Evolutionary conservation across 2,888 invertebrate species (phyloP).

Genomic region (Diarsia brunnea): DNA sequence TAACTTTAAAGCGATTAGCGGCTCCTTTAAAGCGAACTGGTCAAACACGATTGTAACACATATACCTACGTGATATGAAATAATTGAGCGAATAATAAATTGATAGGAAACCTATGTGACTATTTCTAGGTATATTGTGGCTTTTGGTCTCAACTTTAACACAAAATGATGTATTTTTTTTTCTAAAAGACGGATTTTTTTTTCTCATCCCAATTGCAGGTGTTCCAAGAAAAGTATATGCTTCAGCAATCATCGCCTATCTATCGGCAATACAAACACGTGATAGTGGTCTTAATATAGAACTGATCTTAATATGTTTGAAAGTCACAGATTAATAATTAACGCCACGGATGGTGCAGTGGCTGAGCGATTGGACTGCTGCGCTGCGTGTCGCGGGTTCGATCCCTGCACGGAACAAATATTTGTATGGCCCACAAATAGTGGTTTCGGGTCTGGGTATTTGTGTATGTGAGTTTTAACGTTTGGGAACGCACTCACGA

Average conservation of each 20-base stretch:
- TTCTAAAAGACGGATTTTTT: background rate
- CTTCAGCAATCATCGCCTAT: background rate
- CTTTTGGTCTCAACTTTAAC: background rate
- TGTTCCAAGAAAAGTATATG: background rate
- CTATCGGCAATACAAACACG: background rate
- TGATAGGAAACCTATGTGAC: background rate
- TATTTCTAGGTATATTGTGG: conserved; percentile 3
- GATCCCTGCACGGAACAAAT: too few species aligned
- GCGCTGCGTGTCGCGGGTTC: too few species aligned
- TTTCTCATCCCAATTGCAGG: background rate
- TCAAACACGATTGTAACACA: conserved; percentile 16
- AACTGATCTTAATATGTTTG: background rate
- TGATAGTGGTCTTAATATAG: background rate
- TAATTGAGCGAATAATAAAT: conserved; percentile 33
- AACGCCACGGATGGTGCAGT: too few species aligned
- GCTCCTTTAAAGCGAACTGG: conserved; percentile 36
- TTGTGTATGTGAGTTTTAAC: too few species aligned
- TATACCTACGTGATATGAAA: conserved; percentile 1
- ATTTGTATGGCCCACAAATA: too few species aligned
- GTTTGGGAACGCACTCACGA: too few species aligned
- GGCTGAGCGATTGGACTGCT: too few species aligned
- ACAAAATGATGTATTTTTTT: background rate
- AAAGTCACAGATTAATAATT: background rate
- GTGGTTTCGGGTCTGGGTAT: too few species aligned
- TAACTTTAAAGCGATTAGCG: conserved; percentile 51